A percentile compares a stretch with the other conserved stretches of the same genome.
phyloP scores from a whole-genome alignment of 2,797 vertebrate species.

The Sebastiscus albofasciatus region DNA sequence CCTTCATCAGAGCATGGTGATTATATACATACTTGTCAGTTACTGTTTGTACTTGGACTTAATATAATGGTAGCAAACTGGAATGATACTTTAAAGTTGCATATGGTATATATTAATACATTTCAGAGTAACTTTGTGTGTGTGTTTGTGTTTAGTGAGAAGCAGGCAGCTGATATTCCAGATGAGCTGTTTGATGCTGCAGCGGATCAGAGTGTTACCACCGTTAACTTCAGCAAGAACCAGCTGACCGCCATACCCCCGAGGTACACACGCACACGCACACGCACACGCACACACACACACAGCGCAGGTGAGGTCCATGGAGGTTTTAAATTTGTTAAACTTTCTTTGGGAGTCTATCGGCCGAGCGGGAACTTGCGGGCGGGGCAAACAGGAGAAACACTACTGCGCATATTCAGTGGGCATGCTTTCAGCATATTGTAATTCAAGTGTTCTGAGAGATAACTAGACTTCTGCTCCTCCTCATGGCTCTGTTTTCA shows the following conservation, averaged over 20 bases:
- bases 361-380: too few relatives aligned
- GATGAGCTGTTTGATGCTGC: constrained; percentile 88
- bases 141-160: constrained; percentile 81
- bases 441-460: too few relatives aligned
- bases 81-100: background rate
- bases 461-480: too few relatives aligned
- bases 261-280: constrained; percentile 81
- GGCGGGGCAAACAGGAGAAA: too few relatives aligned
- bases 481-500: too few relatives aligned
- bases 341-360: too few relatives aligned
- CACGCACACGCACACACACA: background rate
- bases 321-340: too few relatives aligned
- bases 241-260: constrained; percentile 86
- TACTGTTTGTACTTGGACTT: background rate
- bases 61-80: background rate
- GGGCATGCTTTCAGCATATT: too few relatives aligned
- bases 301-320: background rate
- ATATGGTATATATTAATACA: background rate
- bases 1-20: background rate
- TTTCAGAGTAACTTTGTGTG: background rate
- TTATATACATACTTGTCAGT: background rate
- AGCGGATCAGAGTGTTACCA: constrained; percentile 73
- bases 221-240: constrained; percentile 94
- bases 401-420: too few relatives aligned
- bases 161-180: constrained; percentile 85